Conservation (phyloP, 1,140 invertebrate genomes). For the Calycopis cecrops region DNA sequence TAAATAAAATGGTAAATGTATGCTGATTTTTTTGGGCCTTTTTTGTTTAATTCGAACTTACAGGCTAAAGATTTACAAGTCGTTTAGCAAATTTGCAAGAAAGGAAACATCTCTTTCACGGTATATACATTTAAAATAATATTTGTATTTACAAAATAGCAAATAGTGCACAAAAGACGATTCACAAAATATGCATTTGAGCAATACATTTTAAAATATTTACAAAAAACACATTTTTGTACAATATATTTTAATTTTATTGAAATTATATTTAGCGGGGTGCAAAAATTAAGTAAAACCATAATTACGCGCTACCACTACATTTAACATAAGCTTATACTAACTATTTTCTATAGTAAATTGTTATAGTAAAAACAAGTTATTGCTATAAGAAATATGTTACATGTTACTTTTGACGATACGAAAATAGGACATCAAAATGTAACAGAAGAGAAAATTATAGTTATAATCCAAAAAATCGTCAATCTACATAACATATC, state of each 20-base stretch:
- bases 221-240: slow-evolving; percentile 63
- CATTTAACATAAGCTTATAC: slow-evolving; percentile 11
- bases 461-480: slow-evolving; percentile 28
- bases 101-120: slow-evolving; percentile 22
- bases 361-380: slow-evolving; percentile 43
- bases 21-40: slow-evolving; percentile 65
- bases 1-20: slow-evolving; percentile 23
- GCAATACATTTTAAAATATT: slow-evolving; percentile 71
- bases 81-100: slow-evolving; percentile 19
- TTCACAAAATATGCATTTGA: slow-evolving; percentile 75
- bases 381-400: slow-evolving; percentile 65
- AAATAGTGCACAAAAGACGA: slow-evolving; percentile 72
- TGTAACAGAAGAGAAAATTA: slow-evolving; percentile 43
- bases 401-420: slow-evolving; percentile 39
- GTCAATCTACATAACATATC: slow-evolving; percentile 32
- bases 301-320: slow-evolving; percentile 1
- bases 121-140: slow-evolving; percentile 53
- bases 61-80: slow-evolving; percentile 43
- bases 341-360: slow-evolving; percentile 25
- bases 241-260: slow-evolving; percentile 40
- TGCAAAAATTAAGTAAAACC: slow-evolving; percentile 22
- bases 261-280: slow-evolving; percentile 34
- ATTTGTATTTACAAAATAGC: slow-evolving; percentile 64
- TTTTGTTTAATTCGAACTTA: slow-evolving; percentile 52
- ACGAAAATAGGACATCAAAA: slow-evolving; percentile 55